phyloP scores from a whole-genome alignment of 2,888 invertebrate species.

The Eupithecia subumbrata region DNA sequence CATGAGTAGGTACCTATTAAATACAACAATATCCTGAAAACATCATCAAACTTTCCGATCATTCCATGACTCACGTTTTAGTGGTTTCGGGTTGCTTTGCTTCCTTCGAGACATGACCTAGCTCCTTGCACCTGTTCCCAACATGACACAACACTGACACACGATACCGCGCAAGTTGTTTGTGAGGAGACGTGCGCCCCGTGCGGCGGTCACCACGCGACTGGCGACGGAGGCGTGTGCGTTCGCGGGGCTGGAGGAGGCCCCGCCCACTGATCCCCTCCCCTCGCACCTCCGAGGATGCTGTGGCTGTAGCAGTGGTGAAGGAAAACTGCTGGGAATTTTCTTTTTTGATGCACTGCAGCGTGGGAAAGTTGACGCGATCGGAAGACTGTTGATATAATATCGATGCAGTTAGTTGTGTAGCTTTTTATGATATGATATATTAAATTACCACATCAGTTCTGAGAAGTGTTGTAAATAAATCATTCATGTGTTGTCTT shows the following conservation, averaged over 20 bases:
- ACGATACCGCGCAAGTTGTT: slow-evolving; percentile 30
- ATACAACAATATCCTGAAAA: neutral
- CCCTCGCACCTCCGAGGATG: slow-evolving; percentile 52
- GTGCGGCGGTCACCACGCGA: slow-evolving; percentile 59
- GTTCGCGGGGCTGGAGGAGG: slow-evolving; percentile 50
- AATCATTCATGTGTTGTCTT: slow-evolving; percentile 1
- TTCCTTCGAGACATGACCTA: slow-evolving; percentile 95
- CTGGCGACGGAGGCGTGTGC: slow-evolving; percentile 56
- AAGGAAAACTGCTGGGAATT: slow-evolving; percentile 17
- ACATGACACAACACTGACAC: slow-evolving; percentile 72
- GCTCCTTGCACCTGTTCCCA: slow-evolving; percentile 63
- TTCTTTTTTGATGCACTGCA: slow-evolving; percentile 16
- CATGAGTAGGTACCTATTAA: neutral
- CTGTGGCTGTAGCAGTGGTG: slow-evolving; percentile 37
- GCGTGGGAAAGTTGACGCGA: slow-evolving; percentile 9
- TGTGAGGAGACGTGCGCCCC: slow-evolving; percentile 50
- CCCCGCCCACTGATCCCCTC: slow-evolving; percentile 61
- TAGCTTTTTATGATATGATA: slow-evolving; percentile 1
- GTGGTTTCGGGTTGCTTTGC: slow-evolving; percentile 97
- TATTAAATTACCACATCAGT: neutral
- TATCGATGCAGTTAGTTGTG: neutral
- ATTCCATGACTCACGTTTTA: slow-evolving; percentile 91
- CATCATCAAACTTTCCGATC: slow-evolving; percentile 7
- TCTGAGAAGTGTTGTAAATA: slow-evolving; percentile 2
- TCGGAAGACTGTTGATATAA: neutral